Evolutionary conservation across 2,888 invertebrate genomes (phyloP).

Genomic region (Zaprionus bogoriensis): DNA sequence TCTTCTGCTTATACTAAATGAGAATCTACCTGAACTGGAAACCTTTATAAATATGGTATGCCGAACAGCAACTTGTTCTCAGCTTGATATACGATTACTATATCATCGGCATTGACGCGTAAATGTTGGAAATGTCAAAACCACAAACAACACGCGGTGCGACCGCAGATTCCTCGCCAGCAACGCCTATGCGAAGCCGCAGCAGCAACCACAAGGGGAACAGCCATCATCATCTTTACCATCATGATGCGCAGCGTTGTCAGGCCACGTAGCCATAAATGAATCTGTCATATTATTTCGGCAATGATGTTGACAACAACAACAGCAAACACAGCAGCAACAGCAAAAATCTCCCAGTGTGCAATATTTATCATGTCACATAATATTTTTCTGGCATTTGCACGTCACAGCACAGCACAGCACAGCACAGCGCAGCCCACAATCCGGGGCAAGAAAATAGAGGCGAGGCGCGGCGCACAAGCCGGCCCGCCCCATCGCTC

Average conservation of each 20-base stretch:
- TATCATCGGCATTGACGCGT: slow-evolving; percentile 40
- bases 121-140: slow-evolving; percentile 69
- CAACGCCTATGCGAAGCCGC: slow-evolving; percentile 44
- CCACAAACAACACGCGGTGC: slow-evolving; percentile 68
- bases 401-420: slow-evolving; percentile 61
- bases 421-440: slow-evolving; percentile 1
- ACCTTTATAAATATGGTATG: neutral
- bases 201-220: slow-evolving; percentile 15
- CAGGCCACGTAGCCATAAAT: slow-evolving; percentile 60
- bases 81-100: slow-evolving; percentile 15
- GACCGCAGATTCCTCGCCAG: slow-evolving; percentile 27
- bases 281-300: slow-evolving; percentile 79
- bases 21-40: neutral
- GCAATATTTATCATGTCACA: slow-evolving; percentile 79
- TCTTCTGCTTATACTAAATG: too few species aligned
- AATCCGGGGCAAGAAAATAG: neutral
- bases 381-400: slow-evolving; percentile 81
- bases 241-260: slow-evolving; percentile 24
- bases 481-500: neutral
- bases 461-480: neutral
- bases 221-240: slow-evolving; percentile 26
- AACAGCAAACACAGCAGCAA: slow-evolving; percentile 15
- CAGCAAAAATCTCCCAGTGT: slow-evolving; percentile 58
- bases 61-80: neutral
- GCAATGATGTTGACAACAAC: slow-evolving; percentile 71